A percentile compares a stretch with the other conserved stretches of the same genome.
Conservation (phyloP, 2,797 vertebrate genomes). For the Anniella stebbinsi region DNA sequence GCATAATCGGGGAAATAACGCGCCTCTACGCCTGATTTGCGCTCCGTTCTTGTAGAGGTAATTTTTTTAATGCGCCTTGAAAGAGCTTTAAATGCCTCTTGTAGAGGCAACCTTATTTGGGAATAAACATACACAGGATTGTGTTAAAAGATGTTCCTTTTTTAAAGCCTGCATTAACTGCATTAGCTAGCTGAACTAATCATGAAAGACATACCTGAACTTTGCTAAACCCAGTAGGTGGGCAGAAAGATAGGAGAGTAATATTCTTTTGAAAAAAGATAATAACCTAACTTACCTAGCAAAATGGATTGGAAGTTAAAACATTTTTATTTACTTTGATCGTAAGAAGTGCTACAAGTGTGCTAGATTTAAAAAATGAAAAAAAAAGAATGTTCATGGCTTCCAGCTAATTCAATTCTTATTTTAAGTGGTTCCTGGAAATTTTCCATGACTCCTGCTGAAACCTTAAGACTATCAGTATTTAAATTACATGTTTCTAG, state of each 20-base stretch:
- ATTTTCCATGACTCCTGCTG: not conserved
- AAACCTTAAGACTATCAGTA: not conserved
- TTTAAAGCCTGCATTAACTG: constrained; percentile 69
- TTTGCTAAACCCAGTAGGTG: constrained; percentile 63
- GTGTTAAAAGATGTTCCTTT: constrained; percentile 73
- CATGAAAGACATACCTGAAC: constrained; percentile 75
- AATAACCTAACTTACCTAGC: not conserved
- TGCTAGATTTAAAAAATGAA: constrained; percentile 25
- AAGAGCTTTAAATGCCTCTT: too few relatives aligned
- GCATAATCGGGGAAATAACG: too few relatives aligned
- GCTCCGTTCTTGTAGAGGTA: too few relatives aligned
- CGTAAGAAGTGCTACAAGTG: not conserved
- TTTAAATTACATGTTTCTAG: not conserved
- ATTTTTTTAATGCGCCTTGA: too few relatives aligned
- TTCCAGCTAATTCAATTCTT: not conserved
- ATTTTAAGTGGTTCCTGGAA: not conserved
- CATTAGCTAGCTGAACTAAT: constrained; percentile 78
- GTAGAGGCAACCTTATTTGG: too few relatives aligned
- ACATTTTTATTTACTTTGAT: constrained; percentile 22
- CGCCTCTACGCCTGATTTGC: too few relatives aligned
- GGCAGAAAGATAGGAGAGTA: not conserved
- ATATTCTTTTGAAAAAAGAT: constrained; percentile 27
- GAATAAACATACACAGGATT: not conserved
- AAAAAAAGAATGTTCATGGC: constrained; percentile 10
- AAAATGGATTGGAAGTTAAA: constrained; percentile 40